These are phyloP conservation scores for Enteromius viviparus DNA, from an alignment of 2,797 vertebrate genomes.

Conservation along the genomic window DNA sequence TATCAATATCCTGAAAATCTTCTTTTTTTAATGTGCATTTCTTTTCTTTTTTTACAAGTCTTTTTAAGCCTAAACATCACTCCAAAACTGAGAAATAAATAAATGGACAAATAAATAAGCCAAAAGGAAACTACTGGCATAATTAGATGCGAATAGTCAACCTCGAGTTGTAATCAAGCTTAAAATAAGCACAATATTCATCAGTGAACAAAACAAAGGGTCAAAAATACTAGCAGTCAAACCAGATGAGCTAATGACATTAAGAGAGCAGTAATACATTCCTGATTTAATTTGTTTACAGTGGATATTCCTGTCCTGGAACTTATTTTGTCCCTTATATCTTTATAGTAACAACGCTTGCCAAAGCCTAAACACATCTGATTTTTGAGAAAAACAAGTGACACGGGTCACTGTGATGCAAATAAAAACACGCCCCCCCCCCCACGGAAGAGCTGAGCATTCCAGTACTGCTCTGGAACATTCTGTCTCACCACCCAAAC, in stretches of 20 bases:
- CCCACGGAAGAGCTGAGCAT: slow-evolving; percentile 62
- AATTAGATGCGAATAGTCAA: background rate
- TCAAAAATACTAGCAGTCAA: slow-evolving; percentile 10
- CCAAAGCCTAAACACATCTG: slow-evolving; percentile 37
- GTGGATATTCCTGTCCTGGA: slow-evolving; percentile 26
- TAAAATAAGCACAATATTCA: background rate
- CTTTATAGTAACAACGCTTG: slow-evolving; percentile 21
- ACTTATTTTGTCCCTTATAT: slow-evolving; percentile 34
- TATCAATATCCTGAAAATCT: background rate
- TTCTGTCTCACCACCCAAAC: slow-evolving; percentile 67
- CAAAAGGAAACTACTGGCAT: background rate
- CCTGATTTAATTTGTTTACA: slow-evolving; percentile 29
- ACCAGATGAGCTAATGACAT: slow-evolving; percentile 4
- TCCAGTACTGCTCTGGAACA: slow-evolving; percentile 72
- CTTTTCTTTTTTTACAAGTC: background rate
- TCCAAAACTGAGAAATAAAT: background rate
- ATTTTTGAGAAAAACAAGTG: slow-evolving; percentile 42
- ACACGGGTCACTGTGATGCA: slow-evolving; percentile 26
- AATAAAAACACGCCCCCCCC: slow-evolving; percentile 5
- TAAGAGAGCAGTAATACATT: slow-evolving; percentile 13
- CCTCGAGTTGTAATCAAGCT: background rate
- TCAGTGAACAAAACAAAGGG: background rate
- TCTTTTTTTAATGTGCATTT: background rate
- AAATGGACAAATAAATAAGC: background rate
- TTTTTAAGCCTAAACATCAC: background rate